Percentiles rank a stretch among this genome's conserved stretches.
These are phyloP conservation scores for Cryptosula pallasiana DNA, from an alignment of 2,888 invertebrate species.

Conservation along the genomic window DNA sequence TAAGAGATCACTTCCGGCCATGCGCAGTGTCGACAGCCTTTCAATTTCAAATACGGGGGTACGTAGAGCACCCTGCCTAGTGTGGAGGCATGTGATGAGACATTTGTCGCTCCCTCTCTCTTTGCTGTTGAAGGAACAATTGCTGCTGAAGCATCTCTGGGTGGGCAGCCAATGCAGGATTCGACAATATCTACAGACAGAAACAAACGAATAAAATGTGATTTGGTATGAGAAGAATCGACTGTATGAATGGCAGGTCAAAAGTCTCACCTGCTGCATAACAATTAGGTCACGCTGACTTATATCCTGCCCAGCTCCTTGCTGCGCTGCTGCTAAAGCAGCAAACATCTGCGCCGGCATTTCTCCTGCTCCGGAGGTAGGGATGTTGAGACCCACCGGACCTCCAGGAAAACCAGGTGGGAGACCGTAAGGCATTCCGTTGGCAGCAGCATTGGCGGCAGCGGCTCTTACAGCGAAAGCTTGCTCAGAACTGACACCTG, in stretches of 20 bases:
- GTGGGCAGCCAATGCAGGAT: slow-evolving; percentile 6
- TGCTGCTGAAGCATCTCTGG: neutral
- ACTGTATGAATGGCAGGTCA: too few species aligned
- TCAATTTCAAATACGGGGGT: too few species aligned
- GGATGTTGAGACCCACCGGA: slow-evolving; percentile 10
- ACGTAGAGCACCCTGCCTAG: neutral
- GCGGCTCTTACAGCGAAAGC: too few species aligned
- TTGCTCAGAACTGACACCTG: too few species aligned
- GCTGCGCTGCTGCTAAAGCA: slow-evolving; percentile 3
- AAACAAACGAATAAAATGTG: too few species aligned
- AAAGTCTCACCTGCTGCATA: slow-evolving; percentile 14
- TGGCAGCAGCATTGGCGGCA: neutral
- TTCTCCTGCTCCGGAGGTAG: neutral
- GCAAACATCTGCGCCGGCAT: slow-evolving; percentile 2
- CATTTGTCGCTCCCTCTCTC: neutral
- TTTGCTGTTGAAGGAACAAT: neutral
- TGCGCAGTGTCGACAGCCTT: too few species aligned
- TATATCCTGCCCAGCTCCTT: neutral
- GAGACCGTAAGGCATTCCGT: neutral
- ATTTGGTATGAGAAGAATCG: too few species aligned
- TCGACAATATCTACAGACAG: neutral
- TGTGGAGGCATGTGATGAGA: slow-evolving; percentile 19
- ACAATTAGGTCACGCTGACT: neutral
- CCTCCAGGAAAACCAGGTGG: slow-evolving; percentile 9
- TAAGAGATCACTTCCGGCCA: too few species aligned